Evolutionary conservation across 2,888 invertebrate species (phyloP).

Genomic region (Eristalinus sepulchralis): DNA sequence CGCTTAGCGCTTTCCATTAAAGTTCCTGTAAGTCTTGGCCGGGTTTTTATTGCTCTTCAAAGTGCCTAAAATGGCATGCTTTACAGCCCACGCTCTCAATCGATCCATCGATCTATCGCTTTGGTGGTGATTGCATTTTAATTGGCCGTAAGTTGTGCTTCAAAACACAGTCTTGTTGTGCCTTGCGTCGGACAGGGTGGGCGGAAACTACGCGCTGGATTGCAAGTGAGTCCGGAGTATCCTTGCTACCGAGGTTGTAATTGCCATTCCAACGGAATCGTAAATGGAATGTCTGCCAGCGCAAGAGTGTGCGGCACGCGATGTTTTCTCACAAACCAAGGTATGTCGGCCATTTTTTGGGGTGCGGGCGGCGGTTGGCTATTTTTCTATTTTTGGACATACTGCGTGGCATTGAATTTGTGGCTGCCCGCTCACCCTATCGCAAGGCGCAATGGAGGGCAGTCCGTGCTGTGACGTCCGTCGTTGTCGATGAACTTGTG

Average conservation of each 20-base stretch:
- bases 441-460: not conserved
- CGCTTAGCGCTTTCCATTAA: not conserved
- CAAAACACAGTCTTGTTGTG: not conserved
- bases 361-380: not conserved
- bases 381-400: constrained; percentile 30
- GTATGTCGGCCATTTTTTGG: not conserved
- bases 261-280: not conserved
- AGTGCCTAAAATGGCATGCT: not conserved
- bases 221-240: not conserved
- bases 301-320: not conserved
- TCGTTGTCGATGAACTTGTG: constrained; percentile 1
- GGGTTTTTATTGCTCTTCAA: not conserved
- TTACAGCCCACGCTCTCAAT: not conserved
- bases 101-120: constrained; percentile 19
- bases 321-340: not conserved
- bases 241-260: not conserved
- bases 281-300: not conserved
- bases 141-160: not conserved
- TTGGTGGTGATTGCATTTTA: not conserved
- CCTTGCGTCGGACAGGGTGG: not conserved
- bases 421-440: no score
- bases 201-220: not conserved
- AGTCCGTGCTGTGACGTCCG: not conserved
- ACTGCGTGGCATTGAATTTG: constrained; percentile 20
- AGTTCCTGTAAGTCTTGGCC: not conserved